These are phyloP conservation scores for Clavelina lepadiformis DNA, from an alignment of 23 tunicate genomes.

Conservation along the genomic window DNA sequence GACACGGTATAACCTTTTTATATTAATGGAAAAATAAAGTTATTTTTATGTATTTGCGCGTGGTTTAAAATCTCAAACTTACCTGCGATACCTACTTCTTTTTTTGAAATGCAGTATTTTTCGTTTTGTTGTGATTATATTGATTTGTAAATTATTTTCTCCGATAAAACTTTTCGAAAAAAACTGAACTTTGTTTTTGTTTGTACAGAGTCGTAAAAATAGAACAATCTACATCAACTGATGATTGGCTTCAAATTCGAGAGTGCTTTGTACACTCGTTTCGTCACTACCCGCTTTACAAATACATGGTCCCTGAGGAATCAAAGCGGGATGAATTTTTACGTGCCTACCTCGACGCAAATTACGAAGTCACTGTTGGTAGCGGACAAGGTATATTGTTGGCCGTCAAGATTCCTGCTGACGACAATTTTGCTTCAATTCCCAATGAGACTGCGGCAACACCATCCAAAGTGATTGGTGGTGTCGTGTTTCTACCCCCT, in stretches of 20 bases:
- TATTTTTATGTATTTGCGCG: no score
- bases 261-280: conserved; percentile 65
- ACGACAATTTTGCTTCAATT: no score
- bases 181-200: no score
- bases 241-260: conserved; percentile 57
- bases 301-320: conserved; percentile 71
- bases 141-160: no score
- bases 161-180: no score
- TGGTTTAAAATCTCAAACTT: no score
- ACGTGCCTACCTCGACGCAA: conserved; percentile 83
- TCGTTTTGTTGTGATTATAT: no score
- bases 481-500: conserved; percentile 58
- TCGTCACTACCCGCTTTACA: conserved; percentile 65
- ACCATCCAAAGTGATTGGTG: conserved; percentile 34
- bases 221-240: conserved; percentile 23
- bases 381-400: conserved; percentile 55
- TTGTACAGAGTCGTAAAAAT: conserved; percentile 18
- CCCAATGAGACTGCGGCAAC: no score
- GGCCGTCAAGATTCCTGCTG: conserved; percentile 11
- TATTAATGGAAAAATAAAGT: no score
- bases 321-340: conserved; percentile 62
- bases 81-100: no score
- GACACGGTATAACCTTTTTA: no score
- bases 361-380: conserved; percentile 64
- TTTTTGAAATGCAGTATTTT: no score